Evolutionary conservation across 2,888 invertebrate genomes (phyloP).

Genomic region (Drosophila robusta): DNA sequence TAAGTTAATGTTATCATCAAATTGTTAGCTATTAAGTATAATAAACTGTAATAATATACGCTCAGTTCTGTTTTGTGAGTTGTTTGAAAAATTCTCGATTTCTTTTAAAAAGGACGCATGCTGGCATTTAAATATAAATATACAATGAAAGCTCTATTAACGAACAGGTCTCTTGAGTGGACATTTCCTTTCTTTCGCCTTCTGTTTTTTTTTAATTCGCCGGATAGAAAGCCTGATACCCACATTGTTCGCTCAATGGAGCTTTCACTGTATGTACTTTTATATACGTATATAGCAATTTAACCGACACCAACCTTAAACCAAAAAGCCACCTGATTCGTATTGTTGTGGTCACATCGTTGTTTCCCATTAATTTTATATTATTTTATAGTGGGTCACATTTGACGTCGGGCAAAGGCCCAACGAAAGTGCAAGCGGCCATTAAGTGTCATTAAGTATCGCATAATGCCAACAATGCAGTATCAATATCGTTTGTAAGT

Average conservation of each 20-base stretch:
- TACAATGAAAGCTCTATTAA: not conserved
- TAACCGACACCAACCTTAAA: slow-evolving; percentile 92
- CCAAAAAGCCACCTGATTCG: slow-evolving; percentile 93
- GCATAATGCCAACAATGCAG: slow-evolving; percentile 30
- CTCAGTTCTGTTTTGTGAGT: no score
- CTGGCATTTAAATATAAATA: not conserved
- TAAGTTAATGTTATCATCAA: no score
- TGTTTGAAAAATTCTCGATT: not conserved
- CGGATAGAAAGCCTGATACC: not conserved
- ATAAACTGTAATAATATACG: not conserved
- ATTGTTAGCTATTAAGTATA: not conserved
- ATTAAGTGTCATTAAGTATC: slow-evolving; percentile 58
- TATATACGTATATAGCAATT: slow-evolving; percentile 6
- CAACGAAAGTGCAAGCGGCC: slow-evolving; percentile 48
- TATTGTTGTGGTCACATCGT: slow-evolving; percentile 23
- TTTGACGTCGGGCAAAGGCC: slow-evolving; percentile 20
- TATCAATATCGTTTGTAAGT: slow-evolving; percentile 34
- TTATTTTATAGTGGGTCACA: slow-evolving; percentile 30
- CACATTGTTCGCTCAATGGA: not conserved
- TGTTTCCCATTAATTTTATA: slow-evolving; percentile 35
- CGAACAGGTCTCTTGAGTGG: no score
- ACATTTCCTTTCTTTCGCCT: no score
- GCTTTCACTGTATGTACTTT: not conserved
- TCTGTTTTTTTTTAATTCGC: no score
- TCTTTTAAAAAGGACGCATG: not conserved